Conservation (phyloP, 2,888 invertebrate genomes). For the Ophraella communa region DNA sequence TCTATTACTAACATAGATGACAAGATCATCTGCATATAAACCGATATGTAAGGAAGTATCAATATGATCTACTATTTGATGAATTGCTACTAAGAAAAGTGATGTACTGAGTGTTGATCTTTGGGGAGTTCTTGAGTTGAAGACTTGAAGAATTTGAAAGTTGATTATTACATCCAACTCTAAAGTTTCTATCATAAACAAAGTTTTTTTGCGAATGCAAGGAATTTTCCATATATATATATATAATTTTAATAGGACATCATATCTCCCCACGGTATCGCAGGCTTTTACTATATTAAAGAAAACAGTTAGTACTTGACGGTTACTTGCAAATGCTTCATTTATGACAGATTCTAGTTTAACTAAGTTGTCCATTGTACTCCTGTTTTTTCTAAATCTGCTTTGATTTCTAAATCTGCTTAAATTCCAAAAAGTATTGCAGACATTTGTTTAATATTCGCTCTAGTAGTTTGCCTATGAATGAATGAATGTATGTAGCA, state of each 20-base stretch:
- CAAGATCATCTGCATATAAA: neutral
- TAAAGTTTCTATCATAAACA: neutral
- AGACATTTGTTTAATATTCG: conserved; percentile 10
- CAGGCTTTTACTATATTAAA: conserved; percentile 18
- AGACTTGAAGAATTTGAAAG: neutral
- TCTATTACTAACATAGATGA: neutral
- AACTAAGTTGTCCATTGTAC: conserved; percentile 9
- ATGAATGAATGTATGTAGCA: too few relatives aligned
- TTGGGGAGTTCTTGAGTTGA: neutral
- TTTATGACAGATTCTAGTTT: conserved; percentile 11
- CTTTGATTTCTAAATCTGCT: conserved; percentile 2
- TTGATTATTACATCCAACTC: neutral
- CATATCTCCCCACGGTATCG: conserved; percentile 16
- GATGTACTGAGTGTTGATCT: neutral
- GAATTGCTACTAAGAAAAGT: neutral
- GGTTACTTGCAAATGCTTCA: conserved; percentile 5
- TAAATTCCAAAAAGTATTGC: conserved; percentile 4
- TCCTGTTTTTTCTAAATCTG: conserved; percentile 16
- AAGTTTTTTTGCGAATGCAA: conserved; percentile 5
- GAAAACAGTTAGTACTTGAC: conserved; percentile 5
- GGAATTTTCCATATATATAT: neutral
- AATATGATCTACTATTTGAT: neutral
- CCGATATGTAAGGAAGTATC: neutral
- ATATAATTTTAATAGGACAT: conserved; percentile 12
- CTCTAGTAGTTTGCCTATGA: conserved; percentile 7